These are phyloP conservation scores for Lepidurus apus DNA, from an alignment of 1,140 invertebrate genomes.

Conservation along the genomic window DNA sequence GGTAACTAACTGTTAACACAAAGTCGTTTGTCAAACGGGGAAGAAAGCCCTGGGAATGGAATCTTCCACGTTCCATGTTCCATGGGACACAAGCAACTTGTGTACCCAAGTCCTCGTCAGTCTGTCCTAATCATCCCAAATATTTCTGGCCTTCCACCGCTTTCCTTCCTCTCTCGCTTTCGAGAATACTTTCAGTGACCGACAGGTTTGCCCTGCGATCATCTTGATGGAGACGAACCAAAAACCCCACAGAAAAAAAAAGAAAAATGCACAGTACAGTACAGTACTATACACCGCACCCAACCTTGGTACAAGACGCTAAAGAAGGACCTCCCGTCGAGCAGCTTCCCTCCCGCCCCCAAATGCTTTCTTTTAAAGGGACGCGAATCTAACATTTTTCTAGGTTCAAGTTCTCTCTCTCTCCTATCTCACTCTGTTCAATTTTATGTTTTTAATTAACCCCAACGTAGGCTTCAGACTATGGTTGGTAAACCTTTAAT, in stretches of 20 bases:
- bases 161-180: too few species aligned
- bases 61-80: not conserved
- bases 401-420: not conserved
- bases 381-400: not conserved
- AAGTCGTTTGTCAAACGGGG: slow-evolving; percentile 6
- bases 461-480: too few species aligned
- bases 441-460: too few species aligned
- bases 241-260: too few species aligned
- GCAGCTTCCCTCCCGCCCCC: not conserved
- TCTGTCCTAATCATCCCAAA: slow-evolving; percentile 4
- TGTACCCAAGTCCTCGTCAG: slow-evolving; percentile 11
- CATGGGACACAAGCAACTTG: not conserved
- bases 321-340: not conserved
- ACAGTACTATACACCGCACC: not conserved
- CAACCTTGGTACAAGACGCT: not conserved
- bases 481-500: too few species aligned
- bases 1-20: not conserved
- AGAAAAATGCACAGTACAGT: too few species aligned
- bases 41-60: not conserved
- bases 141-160: too few species aligned
- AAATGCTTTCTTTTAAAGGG: not conserved
- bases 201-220: too few species aligned
- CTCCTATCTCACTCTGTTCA: too few species aligned
- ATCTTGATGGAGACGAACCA: too few species aligned
- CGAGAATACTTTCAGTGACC: too few species aligned